phyloP scores from a whole-genome alignment of 2,113 vertebrate genomes.

The Salvelinus namaycush region DNA sequence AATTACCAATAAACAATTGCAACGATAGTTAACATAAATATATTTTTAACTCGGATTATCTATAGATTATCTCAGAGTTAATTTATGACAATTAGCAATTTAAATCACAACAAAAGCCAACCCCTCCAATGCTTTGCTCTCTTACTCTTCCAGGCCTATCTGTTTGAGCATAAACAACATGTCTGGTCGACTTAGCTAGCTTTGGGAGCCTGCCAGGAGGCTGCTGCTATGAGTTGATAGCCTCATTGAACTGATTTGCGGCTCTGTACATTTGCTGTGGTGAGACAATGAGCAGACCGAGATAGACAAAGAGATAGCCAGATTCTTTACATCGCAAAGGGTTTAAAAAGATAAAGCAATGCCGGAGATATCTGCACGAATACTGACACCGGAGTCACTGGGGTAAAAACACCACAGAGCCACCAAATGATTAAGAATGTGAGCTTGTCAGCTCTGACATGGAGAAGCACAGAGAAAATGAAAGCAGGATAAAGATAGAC shows the following conservation, averaged over 20 bases:
- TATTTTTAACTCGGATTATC: background rate
- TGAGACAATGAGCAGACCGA: constrained; percentile 5
- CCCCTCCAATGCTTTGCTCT: background rate
- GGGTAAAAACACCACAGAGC: constrained; percentile 13
- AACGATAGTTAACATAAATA: background rate
- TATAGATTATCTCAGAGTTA: background rate
- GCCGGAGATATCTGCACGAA: constrained; percentile 13
- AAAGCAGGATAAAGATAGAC: no score
- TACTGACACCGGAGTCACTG: background rate
- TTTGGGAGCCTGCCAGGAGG: background rate
- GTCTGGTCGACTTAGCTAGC: background rate
- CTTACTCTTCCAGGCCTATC: background rate
- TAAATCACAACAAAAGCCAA: background rate
- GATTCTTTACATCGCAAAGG: constrained; percentile 1
- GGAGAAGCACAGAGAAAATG: constrained; percentile 3
- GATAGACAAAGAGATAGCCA: background rate
- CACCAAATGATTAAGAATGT: constrained; percentile 35
- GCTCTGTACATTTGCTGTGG: constrained; percentile 4
- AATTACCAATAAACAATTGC: background rate
- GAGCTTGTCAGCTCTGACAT: constrained; percentile 2
- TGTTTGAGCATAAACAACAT: constrained; percentile 2
- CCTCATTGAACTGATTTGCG: background rate
- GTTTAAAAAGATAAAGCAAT: constrained; percentile 28
- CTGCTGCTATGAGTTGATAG: constrained; percentile 9
- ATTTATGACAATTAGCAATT: background rate